Base-by-base conservation (phyloP, 1,140 invertebrate genomes). In the Lepidurus apus region DNA sequence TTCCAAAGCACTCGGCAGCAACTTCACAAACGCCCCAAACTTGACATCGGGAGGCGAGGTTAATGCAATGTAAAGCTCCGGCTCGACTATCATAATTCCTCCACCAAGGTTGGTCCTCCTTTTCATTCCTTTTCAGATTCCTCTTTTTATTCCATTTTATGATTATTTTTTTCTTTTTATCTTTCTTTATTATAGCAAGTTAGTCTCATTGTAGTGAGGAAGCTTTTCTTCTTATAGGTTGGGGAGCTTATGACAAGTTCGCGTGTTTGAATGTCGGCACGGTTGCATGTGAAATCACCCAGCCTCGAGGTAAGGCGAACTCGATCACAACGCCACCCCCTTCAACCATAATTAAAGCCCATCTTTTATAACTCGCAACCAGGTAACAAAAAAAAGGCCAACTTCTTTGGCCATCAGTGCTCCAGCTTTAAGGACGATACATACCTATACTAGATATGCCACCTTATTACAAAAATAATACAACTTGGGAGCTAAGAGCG, bases 331-430 rank as follows among this genome's bases (percentile, higher is more conserved):
- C 53, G 53, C 53, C 53, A 65, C 53, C 53, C 45, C 53, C 53
- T 65, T 65, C 53, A 65, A 65, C 53, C 53, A 65, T 65, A 65
- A 65, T 65, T 65, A 65, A 65, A 65, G 53, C 53, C 53, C 53
- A 65, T 65, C 53, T 65, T 65, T 65, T 65, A 65, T 65, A 65
- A 13, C 53, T 65, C 53, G 53, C 53, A n/a, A 65, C 53, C 53
- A 65, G 13, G 53, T 13, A 65, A 65, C 17, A 65, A 65, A 65
- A 65, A 17, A 17, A 65, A 21, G 53, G 17, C 8, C 6, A 65
- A 65, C 6, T 65, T 65, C 21, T 21, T 17, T 65, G 6, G 53
- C n/a, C 53, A 65, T 65, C 53, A 65, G 53, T 65, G 21, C 34
- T 34, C 34, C 53, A 65, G 53, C 53, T 65, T 65, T 65, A n/a